Evolutionary conservation across 2,888 invertebrate genomes (phyloP), one percentile per base, ranked within the genome.

Genomic region (Lapara coniferarum): DNA sequence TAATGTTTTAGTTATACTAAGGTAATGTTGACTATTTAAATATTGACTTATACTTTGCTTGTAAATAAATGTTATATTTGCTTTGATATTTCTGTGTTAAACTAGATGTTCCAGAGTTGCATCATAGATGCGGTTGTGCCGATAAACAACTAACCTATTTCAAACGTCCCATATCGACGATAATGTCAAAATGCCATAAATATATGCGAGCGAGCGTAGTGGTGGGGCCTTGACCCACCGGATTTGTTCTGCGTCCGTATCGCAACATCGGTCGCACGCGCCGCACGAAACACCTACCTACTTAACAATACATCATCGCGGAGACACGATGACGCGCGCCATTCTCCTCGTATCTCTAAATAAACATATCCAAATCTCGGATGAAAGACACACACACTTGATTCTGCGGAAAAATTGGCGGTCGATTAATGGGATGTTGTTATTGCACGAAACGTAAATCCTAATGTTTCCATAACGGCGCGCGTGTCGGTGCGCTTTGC

Each of bases 391-490:
- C 16, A 58, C 56, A 12, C 51, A 30, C 66, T 44, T 16, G 30
- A 58, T 58, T 37, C 52, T 53, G 19, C 16, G 16, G 13, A 66
- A 69, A 69, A 44, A 58, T 46, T 66, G 49, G 19, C 51, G 44
- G 44, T 49, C 66, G 69, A 69, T 37, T 57, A 69, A 69, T 69
- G 69, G 56, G 49, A 69, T 14, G 51, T 56, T 69, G 16, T 69
- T 63, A 57, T 69, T 19, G 52, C 19, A 44, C 37, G 58, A 52
- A 51, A 69, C 19, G 19, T 63, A 63, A 63, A 63, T 63, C 63
- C 49, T 63, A 63, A 63, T 16, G 46, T 49, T 63, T 19, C 46
- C 44, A 46, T 19, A 49, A 49, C 8, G 44, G n/a, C 37, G 6
- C 44, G 12, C 12, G 46, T 63, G 16, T n/a, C 59, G 7, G 10